Percentiles rank a stretch among this genome's conserved stretches.
Evolutionary conservation across 2,888 invertebrate genomes (phyloP).

Genomic region (Epinotia nisella): DNA sequence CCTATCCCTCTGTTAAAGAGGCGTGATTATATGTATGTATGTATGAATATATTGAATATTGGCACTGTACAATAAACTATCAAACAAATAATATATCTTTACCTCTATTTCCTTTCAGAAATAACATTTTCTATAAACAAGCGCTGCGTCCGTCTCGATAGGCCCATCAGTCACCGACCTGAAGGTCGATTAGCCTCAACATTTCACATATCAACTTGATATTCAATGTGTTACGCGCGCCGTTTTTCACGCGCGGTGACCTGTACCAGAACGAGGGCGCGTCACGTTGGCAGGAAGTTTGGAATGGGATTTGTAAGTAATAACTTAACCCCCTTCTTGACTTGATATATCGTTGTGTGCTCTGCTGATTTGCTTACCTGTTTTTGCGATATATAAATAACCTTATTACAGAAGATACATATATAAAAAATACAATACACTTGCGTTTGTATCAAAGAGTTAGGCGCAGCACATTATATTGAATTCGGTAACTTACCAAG

Average conservation of each 20-base stretch:
- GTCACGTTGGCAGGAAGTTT: not conserved
- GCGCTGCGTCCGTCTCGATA: constrained; percentile 4
- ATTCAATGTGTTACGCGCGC: not conserved
- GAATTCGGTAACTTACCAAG: too few relatives aligned
- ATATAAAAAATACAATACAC: too few relatives aligned
- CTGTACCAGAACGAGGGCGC: not conserved
- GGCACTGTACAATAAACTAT: not conserved
- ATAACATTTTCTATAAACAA: constrained; percentile 8
- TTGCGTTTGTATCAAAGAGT: too few relatives aligned
- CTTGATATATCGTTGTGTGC: constrained; percentile 25
- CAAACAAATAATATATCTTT: not conserved
- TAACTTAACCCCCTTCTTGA: not conserved
- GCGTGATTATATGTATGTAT: too few relatives aligned
- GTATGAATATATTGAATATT: too few relatives aligned
- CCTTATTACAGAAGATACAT: not conserved
- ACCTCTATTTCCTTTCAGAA: not conserved
- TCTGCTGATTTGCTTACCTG: constrained; percentile 19
- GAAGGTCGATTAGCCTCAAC: not conserved
- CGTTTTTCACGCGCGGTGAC: too few relatives aligned
- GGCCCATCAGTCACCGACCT: constrained; percentile 18
- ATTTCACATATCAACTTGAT: not conserved
- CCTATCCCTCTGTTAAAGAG: too few relatives aligned
- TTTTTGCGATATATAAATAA: constrained; percentile 12
- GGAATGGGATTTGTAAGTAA: not conserved
- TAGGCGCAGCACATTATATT: too few relatives aligned